Base-by-base conservation (phyloP, 2,888 invertebrate species). In the Stramonita haemastoma region DNA sequence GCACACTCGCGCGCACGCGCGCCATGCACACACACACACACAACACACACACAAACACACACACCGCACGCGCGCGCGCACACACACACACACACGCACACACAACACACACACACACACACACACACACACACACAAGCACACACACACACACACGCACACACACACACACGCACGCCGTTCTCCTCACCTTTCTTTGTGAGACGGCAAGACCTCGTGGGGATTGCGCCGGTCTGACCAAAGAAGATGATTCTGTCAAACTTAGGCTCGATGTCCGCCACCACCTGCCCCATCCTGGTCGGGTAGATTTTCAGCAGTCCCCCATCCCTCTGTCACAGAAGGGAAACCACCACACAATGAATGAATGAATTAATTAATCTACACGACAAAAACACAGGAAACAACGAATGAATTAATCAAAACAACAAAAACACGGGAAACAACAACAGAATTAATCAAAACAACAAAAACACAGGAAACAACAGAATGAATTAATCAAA, bases 201-300 rank as follows among this genome's bases (percentile, higher is more conserved):
- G 98, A 0, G 99, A 98, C 1, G 99, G 99, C 96, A 98, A 98
- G 0, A 99, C 99, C 96, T 99, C 99, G 95, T 99, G 99, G 0
- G 99, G 99, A 96, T 99, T 99, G 93, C 99, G 97, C 93, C 98
- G 97, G 95, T 99, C 99, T 0, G 99, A 99, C 99, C 99, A 99
- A 97, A 99, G 96, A 99, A 99, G 94, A 99, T 97, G 96, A 99
- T 97, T 90, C 99, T 96, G 96, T 99, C 99, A 96, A 99, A 99
- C 89, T 98, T 97, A 0, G 99, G 99, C 95, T 98, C 98, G 94
- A 99, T 98, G 95, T 98, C 98, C 0, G 98, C 98, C 85, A 97
- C 98, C 94, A 97, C 97, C 32, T 19, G 32, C 93, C 98, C 97
- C 73, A 97, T 97, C 57, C 98, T 98, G 96, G 98, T 98, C 0